Evolutionary conservation across 1,140 invertebrate species (phyloP).

Genomic region (Drosophila kohkoa): DNA sequence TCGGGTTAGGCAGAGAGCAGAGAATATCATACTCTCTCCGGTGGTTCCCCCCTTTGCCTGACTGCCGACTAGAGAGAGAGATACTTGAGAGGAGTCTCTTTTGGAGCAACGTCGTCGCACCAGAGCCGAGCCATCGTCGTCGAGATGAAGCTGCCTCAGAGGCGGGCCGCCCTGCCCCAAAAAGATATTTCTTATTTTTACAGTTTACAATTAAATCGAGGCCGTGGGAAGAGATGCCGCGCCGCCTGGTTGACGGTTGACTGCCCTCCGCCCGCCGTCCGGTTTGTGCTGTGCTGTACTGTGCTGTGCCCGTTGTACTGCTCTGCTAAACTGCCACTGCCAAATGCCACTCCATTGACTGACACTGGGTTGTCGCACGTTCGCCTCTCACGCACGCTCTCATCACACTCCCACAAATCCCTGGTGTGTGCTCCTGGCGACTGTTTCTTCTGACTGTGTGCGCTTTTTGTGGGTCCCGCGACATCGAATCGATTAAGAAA

Average conservation of each 20-base stretch:
- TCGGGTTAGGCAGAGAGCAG: conserved; percentile 23
- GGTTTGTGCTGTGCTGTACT: too few species aligned
- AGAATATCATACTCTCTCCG: conserved; percentile 17
- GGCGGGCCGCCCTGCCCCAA: conserved; percentile 31
- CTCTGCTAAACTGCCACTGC: conserved; percentile 15
- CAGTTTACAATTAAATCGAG: conserved; percentile 64
- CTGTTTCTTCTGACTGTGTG: conserved; percentile 58
- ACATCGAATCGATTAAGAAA: conserved; percentile 11
- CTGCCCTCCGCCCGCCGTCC: conserved; percentile 18
- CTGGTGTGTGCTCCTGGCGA: conserved; percentile 40
- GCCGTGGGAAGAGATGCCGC: conserved; percentile 59
- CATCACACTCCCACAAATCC: conserved; percentile 57
- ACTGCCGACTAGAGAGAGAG: conserved; percentile 29
- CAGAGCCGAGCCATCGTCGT: conserved; percentile 10
- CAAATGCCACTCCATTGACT: conserved; percentile 13
- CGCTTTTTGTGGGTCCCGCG: conserved; percentile 21
- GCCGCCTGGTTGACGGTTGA: conserved; percentile 67
- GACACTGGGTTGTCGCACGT: conserved; percentile 23
- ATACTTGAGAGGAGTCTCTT: conserved; percentile 43
- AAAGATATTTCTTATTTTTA: conserved; percentile 81
- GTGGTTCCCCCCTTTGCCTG: conserved; percentile 33
- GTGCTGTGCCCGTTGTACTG: conserved; percentile 24
- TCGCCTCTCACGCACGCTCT: conserved; percentile 22
- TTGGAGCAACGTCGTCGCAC: conserved; percentile 57
- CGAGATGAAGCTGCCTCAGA: conserved; percentile 43